Percentiles rank a stretch among this genome's conserved stretches.
These are phyloP conservation scores for Kryptolebias ocellatus DNA, from an alignment of 2,797 vertebrate species.

Conservation along the genomic window DNA sequence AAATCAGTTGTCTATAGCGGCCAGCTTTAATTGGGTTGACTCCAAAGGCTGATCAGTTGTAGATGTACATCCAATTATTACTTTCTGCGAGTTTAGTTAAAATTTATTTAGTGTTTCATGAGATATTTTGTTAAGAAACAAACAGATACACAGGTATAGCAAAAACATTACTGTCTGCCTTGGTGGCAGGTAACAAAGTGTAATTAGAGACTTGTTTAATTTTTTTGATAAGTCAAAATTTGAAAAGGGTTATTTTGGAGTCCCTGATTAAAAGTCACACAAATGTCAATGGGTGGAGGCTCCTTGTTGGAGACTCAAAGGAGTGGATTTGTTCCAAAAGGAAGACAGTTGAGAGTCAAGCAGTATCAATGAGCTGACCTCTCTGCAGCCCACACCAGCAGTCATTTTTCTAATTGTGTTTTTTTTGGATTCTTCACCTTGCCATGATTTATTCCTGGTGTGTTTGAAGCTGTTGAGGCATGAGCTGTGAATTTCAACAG, in stretches of 20 bases:
- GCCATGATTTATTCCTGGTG: constrained; percentile 65
- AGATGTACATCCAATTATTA: too few species aligned
- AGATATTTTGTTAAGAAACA: too few species aligned
- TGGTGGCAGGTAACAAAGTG: too few species aligned
- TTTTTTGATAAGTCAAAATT: background rate
- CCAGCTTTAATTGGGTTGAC: too few species aligned
- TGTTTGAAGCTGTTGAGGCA: constrained; percentile 52
- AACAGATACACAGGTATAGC: too few species aligned
- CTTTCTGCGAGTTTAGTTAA: too few species aligned
- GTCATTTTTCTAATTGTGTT: constrained; percentile 67
- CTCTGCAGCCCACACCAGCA: constrained; percentile 64
- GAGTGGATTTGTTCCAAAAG: constrained; percentile 62
- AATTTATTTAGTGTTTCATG: too few species aligned
- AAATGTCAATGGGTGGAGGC: constrained; percentile 60
- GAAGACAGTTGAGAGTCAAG: constrained; percentile 70
- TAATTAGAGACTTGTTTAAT: too few species aligned
- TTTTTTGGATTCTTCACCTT: constrained; percentile 70
- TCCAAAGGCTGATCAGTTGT: too few species aligned
- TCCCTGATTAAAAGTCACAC: constrained; percentile 49
- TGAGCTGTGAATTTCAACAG: constrained; percentile 39
- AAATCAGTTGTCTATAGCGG: too few species aligned
- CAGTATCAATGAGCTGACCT: constrained; percentile 76
- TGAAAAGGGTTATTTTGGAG: constrained; percentile 22
- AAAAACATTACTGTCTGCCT: too few species aligned
- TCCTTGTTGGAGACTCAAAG: constrained; percentile 60